Conservation (phyloP, 2,113 vertebrate species). For the Dicerorhinus sumatrensis region DNA sequence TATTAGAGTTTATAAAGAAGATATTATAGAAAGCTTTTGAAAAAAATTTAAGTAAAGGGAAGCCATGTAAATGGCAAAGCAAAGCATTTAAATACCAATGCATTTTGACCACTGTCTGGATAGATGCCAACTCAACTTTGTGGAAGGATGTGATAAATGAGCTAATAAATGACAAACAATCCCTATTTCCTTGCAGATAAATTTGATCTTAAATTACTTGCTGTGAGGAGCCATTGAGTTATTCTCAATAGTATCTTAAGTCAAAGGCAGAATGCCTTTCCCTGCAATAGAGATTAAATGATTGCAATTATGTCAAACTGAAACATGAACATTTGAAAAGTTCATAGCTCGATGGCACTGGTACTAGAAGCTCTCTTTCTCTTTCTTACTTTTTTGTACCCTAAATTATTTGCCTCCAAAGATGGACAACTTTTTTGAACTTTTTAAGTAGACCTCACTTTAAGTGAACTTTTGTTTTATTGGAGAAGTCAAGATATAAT, state of each 20-base stretch:
- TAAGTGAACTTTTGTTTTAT: not conserved
- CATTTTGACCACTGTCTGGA: conserved; percentile 80
- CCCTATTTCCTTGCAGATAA: conserved; percentile 69
- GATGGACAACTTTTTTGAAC: not conserved
- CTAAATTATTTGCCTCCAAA: not conserved
- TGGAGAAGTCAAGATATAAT: not conserved
- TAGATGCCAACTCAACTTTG: conserved; percentile 50
- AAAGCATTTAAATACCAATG: conserved; percentile 74
- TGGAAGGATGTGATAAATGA: conserved; percentile 76
- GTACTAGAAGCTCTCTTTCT: not conserved
- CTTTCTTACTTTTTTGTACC: not conserved
- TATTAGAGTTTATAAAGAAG: not conserved
- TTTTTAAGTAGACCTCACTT: not conserved
- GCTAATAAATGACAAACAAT: conserved; percentile 70
- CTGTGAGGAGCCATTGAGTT: conserved; percentile 76
- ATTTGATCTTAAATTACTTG: conserved; percentile 77
- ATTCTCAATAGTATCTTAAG: conserved; percentile 63
- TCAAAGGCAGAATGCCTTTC: conserved; percentile 63
- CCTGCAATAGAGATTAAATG: not conserved
- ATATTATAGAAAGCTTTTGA: not conserved
- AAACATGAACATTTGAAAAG: not conserved
- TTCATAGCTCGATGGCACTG: not conserved
- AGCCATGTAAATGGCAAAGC: conserved; percentile 65
- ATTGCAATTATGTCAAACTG: conserved; percentile 46
- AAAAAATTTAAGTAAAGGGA: conserved; percentile 46